These are phyloP conservation scores for Haliclona indistincta DNA, from an alignment of 37 sponge, comb jelly and placozoan genomes.

Conservation along the genomic window DNA sequence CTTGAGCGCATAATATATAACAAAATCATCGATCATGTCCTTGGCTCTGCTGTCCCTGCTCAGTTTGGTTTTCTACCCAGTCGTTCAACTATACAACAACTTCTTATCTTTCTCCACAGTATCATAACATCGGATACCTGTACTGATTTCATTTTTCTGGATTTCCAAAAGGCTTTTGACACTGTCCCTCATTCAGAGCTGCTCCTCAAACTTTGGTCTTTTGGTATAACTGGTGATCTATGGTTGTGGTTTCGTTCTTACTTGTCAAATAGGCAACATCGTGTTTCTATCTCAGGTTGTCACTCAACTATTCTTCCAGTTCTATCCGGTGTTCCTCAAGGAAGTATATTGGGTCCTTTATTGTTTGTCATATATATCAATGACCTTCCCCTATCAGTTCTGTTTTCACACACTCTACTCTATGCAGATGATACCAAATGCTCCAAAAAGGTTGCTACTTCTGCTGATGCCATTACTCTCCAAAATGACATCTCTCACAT, in stretches of 20 bases:
- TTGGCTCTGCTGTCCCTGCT: background rate
- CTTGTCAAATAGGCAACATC: slow-evolving; percentile 4
- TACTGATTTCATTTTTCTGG: slow-evolving; percentile 15
- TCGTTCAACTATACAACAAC: no score
- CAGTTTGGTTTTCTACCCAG: slow-evolving; percentile 39
- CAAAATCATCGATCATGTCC: slow-evolving; percentile 16
- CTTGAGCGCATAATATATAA: slow-evolving; percentile 22
- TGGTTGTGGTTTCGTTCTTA: slow-evolving; percentile 11
- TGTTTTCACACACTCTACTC: background rate
- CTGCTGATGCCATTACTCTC: no score
- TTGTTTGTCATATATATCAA: slow-evolving; percentile 10
- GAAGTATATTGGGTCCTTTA: slow-evolving; percentile 29
- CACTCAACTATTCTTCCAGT: slow-evolving; percentile 14
- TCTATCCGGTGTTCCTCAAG: slow-evolving; percentile 34
- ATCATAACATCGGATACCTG: background rate
- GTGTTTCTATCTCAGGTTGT: background rate
- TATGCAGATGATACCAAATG: no score
- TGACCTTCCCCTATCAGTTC: slow-evolving; percentile 6
- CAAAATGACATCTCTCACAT: no score
- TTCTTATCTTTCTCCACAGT: background rate
- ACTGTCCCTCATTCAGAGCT: slow-evolving; percentile 34
- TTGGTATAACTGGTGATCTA: slow-evolving; percentile 27
- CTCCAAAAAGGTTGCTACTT: no score
- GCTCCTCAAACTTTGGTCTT: slow-evolving; percentile 21
- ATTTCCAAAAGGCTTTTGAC: no score